Conservation (phyloP, 2,797 vertebrate species). For the Notoglanidium macrostoma region DNA sequence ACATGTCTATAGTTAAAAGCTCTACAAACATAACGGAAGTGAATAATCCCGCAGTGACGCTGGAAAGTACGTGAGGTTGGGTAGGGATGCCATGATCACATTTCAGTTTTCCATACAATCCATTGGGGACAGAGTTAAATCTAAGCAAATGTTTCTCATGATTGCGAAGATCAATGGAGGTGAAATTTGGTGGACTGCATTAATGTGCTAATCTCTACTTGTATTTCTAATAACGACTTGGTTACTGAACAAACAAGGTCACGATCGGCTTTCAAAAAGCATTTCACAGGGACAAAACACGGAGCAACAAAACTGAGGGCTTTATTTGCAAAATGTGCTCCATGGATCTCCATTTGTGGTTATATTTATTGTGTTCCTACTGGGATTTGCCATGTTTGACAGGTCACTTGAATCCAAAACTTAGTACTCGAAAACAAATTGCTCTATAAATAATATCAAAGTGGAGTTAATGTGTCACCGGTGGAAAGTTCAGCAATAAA, state of each 20-base stretch:
- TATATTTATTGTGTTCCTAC: neutral
- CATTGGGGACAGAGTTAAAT: neutral
- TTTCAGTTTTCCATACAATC: neutral
- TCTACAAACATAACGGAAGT: neutral
- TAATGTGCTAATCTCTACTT: neutral
- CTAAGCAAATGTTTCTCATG: neutral
- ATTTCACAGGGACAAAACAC: neutral
- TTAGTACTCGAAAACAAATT: neutral
- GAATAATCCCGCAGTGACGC: neutral
- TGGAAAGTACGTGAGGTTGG: neutral
- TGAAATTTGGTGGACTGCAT: neutral
- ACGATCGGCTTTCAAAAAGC: neutral
- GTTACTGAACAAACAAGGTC: neutral
- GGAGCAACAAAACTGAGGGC: neutral
- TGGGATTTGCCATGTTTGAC: neutral
- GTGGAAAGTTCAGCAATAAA: neutral
- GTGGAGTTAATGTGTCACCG: neutral
- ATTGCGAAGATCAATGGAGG: neutral
- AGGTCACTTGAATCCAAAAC: neutral
- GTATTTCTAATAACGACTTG: neutral
- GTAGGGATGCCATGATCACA: neutral
- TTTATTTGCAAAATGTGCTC: neutral
- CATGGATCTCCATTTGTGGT: neutral
- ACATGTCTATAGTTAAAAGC: neutral
- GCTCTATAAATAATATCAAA: neutral